Conservation (phyloP, 2,113 vertebrate species). For the Talpa occidentalis region DNA sequence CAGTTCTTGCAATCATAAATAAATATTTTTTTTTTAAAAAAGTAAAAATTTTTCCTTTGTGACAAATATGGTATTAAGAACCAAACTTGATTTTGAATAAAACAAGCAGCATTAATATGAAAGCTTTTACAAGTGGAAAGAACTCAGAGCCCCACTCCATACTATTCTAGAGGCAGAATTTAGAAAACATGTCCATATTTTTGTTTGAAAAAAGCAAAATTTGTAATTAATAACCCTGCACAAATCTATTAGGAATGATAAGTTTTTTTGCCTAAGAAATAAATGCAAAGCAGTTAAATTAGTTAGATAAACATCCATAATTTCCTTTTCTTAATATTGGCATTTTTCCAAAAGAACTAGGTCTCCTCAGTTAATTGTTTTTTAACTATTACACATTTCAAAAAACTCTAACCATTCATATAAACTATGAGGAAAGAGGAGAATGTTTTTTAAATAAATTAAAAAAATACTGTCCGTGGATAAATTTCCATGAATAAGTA, state of each 20-base stretch:
- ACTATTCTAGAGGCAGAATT: neutral
- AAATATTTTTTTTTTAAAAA: too few relatives aligned
- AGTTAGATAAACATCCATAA: neutral
- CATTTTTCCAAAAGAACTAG: neutral
- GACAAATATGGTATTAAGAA: neutral
- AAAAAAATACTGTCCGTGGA: neutral
- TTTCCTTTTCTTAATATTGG: neutral
- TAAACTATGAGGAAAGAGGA: neutral
- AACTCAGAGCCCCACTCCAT: neutral
- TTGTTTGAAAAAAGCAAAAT: neutral
- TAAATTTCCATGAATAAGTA: neutral
- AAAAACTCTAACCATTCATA: neutral
- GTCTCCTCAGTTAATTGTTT: neutral
- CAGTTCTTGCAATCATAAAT: too few relatives aligned
- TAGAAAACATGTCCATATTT: neutral
- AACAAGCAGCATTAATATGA: neutral
- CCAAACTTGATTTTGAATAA: neutral
- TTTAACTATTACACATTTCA: neutral
- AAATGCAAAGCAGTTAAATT: neutral
- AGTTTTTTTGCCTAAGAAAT: neutral
- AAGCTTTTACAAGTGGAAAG: too few relatives aligned
- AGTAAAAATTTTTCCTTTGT: neutral
- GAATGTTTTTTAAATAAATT: neutral
- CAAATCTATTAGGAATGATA: neutral
- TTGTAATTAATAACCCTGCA: neutral